phyloP scores from a whole-genome alignment of 2,113 vertebrate genomes.

The Siniperca chuatsi region DNA sequence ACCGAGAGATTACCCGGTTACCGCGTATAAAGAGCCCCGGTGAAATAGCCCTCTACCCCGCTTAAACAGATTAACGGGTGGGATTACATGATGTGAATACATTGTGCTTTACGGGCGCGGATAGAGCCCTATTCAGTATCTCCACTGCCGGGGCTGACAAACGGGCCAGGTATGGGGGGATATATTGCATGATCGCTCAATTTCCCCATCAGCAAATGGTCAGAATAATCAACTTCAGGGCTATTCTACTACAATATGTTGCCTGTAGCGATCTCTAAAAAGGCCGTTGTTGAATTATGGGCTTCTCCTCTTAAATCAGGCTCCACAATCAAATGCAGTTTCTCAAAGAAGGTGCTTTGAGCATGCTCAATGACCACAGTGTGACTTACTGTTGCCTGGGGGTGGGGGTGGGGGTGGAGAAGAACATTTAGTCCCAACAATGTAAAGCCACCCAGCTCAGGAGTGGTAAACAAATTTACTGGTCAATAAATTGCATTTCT shows the following conservation, averaged over 20 bases:
- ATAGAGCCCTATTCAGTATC: constrained; percentile 39
- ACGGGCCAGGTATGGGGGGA: constrained; percentile 10
- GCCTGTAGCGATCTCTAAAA: constrained; percentile 1
- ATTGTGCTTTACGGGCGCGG: constrained; percentile 61
- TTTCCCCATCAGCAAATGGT: constrained; percentile 43
- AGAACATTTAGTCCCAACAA: constrained; percentile 41
- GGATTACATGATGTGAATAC: constrained; percentile 79
- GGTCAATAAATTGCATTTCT: constrained; percentile 33
- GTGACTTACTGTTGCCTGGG: constrained; percentile 37
- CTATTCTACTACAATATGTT: not conserved
- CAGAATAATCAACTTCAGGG: constrained; percentile 35
- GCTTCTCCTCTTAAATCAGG: constrained; percentile 41
- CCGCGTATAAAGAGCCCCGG: constrained; percentile 42
- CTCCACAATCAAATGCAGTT: constrained; percentile 60
- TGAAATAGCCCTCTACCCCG: constrained; percentile 67
- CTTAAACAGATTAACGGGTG: constrained; percentile 70
- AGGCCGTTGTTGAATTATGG: constrained; percentile 27
- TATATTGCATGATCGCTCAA: constrained; percentile 30
- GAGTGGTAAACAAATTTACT: constrained; percentile 30
- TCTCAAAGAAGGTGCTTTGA: constrained; percentile 51
- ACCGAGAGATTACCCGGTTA: constrained; percentile 54
- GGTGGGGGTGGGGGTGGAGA: not conserved
- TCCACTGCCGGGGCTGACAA: constrained; percentile 35
- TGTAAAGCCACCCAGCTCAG: constrained; percentile 36
- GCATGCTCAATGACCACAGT: constrained; percentile 70